Evolutionary conservation across 1,140 invertebrate genomes (phyloP).

Genomic region (Drosophila ironensis): DNA sequence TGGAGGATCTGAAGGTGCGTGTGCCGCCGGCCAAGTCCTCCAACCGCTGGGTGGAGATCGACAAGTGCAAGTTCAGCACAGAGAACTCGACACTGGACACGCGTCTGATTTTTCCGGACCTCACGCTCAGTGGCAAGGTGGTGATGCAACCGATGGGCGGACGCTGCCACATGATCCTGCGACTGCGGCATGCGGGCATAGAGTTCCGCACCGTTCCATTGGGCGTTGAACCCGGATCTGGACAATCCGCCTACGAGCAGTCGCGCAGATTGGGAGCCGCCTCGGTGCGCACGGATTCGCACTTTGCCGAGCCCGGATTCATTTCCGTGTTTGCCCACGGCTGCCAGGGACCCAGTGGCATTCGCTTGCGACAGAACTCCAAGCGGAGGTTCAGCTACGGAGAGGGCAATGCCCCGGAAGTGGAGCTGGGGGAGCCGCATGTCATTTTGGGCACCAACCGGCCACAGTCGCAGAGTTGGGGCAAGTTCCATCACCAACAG

Average conservation of each 20-base stretch:
- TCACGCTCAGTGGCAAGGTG: slow-evolving; percentile 89
- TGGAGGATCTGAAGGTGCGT: slow-evolving; percentile 84
- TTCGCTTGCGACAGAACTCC: slow-evolving; percentile 70
- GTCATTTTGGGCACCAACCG: slow-evolving; percentile 54
- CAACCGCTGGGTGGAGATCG: slow-evolving; percentile 86
- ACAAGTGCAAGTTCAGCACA: slow-evolving; percentile 89
- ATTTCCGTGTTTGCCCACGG: slow-evolving; percentile 92
- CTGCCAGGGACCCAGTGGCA: slow-evolving; percentile 84
- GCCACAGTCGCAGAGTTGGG: slow-evolving; percentile 28
- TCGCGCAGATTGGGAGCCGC: slow-evolving; percentile 84
- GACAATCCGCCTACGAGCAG: slow-evolving; percentile 48
- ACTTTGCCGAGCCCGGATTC: slow-evolving; percentile 91
- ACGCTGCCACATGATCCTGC: slow-evolving; percentile 89
- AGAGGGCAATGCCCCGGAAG: slow-evolving; percentile 35
- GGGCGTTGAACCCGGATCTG: slow-evolving; percentile 39
- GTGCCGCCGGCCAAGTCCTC: slow-evolving; percentile 82
- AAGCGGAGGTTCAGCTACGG: slow-evolving; percentile 68
- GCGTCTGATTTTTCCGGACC: slow-evolving; percentile 88
- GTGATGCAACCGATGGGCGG: slow-evolving; percentile 84
- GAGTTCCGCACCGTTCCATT: slow-evolving; percentile 85
- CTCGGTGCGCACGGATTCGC: slow-evolving; percentile 90
- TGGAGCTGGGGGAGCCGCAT: slow-evolving; percentile 66
- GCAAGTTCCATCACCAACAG: slow-evolving; percentile 41
- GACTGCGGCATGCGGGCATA: slow-evolving; percentile 89
- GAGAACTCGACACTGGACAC: slow-evolving; percentile 88